phyloP scores from a whole-genome alignment of 1,140 invertebrate genomes.

The Lepidostoma basale region DNA sequence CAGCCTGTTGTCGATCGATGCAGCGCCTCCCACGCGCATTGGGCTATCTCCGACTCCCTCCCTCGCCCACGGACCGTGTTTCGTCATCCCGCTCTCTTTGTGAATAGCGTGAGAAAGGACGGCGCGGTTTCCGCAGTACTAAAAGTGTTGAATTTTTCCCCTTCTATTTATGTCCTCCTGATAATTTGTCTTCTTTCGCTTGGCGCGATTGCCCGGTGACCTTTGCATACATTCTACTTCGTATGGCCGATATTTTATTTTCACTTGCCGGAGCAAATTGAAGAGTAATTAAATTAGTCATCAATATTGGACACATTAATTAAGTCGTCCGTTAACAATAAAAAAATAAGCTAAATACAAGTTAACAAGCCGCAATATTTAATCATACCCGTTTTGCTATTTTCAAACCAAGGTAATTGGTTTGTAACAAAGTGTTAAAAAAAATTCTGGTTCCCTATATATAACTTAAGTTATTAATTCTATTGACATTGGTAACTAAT shows the following conservation, averaged over 20 bases:
- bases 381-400: too few species aligned
- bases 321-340: too few species aligned
- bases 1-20: slow-evolving; percentile 42
- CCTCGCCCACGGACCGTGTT: slow-evolving; percentile 1
- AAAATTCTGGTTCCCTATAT: too few species aligned
- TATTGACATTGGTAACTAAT: too few species aligned
- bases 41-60: slow-evolving; percentile 30
- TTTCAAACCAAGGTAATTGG: too few species aligned
- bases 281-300: too few species aligned
- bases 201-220: slow-evolving; percentile 5
- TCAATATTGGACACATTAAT: too few species aligned
- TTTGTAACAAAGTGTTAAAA: too few species aligned
- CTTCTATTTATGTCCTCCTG: slow-evolving; percentile 23
- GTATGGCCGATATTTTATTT: not conserved
- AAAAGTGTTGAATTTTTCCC: slow-evolving; percentile 25
- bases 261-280: too few species aligned
- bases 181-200: slow-evolving; percentile 30
- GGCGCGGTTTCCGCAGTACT: slow-evolving; percentile 15
- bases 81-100: slow-evolving; percentile 1
- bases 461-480: too few species aligned
- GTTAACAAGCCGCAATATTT: too few species aligned
- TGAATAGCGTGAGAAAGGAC: not conserved
- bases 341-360: too few species aligned
- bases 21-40: slow-evolving; percentile 43
- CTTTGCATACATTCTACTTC: slow-evolving; percentile 11